phyloP scores from a whole-genome alignment of 2,888 invertebrate species.

The Drosophila mimica region DNA sequence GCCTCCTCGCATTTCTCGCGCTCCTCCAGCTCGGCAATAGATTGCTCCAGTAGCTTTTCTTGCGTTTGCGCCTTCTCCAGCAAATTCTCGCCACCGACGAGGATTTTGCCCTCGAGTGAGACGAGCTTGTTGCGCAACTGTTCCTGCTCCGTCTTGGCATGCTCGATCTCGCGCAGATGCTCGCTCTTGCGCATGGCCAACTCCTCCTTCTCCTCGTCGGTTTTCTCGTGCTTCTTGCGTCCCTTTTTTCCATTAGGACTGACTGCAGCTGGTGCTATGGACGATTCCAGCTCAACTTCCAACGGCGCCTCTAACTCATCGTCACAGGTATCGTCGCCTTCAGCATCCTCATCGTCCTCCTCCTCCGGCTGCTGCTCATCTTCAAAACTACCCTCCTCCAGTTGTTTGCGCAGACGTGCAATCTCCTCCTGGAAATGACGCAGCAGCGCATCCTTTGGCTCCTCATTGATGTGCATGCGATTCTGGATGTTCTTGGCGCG shows the following conservation, averaged over 20 bases:
- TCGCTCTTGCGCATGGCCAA: slow-evolving; percentile 88
- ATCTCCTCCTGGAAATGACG: slow-evolving; percentile 98
- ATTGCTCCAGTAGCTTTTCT: slow-evolving; percentile 94
- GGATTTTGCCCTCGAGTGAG: slow-evolving; percentile 96
- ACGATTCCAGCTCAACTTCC: slow-evolving; percentile 85
- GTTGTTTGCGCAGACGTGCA: slow-evolving; percentile 93
- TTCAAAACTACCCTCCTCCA: slow-evolving; percentile 88
- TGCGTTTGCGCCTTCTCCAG: slow-evolving; percentile 98
- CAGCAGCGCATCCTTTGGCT: slow-evolving; percentile 97
- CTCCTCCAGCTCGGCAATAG: slow-evolving; percentile 92
- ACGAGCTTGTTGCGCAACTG: slow-evolving; percentile 93
- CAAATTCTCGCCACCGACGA: slow-evolving; percentile 99
- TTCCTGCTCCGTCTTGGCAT: slow-evolving; percentile 92
- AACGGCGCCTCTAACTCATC: slow-evolving; percentile 74
- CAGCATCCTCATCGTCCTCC: slow-evolving; percentile 71
- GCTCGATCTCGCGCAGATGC: slow-evolving; percentile 90
- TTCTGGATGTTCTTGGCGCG: slow-evolving; percentile 99
- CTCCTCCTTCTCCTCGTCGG: slow-evolving; percentile 88
- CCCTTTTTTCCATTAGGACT: slow-evolving; percentile 85
- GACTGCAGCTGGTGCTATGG: slow-evolving; percentile 83
- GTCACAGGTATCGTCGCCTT: slow-evolving; percentile 80
- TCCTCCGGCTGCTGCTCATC: slow-evolving; percentile 76
- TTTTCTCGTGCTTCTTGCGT: slow-evolving; percentile 85
- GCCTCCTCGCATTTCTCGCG: slow-evolving; percentile 92
- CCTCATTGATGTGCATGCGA: slow-evolving; percentile 97